phyloP scores from a whole-genome alignment of 2,113 vertebrate genomes.

The Scartelaos histophorus region DNA sequence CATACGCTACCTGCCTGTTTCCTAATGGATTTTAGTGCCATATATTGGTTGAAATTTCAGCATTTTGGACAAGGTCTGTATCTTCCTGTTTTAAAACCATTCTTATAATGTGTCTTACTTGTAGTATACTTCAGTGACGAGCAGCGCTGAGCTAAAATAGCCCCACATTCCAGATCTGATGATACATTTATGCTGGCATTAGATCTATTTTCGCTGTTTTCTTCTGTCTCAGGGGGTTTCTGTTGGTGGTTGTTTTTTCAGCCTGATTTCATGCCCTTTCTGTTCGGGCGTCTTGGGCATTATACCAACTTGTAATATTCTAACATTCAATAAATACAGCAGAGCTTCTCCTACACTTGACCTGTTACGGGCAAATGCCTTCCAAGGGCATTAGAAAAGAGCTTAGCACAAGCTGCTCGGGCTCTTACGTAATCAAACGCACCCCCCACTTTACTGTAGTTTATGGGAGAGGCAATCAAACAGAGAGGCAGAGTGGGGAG shows the following conservation, averaged over 20 bases:
- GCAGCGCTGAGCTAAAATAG: constrained; percentile 6
- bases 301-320: constrained; percentile 57
- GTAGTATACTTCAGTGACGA: not conserved
- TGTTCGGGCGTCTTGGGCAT: constrained; percentile 50
- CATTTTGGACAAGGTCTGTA: not conserved
- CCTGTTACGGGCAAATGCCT: constrained; percentile 52
- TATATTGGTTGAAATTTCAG: not conserved
- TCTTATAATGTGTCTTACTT: not conserved
- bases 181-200: constrained; percentile 36
- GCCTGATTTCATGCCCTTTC: constrained; percentile 59
- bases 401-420: constrained; percentile 61
- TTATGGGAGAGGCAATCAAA: constrained; percentile 35
- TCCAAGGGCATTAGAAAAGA: constrained; percentile 66
- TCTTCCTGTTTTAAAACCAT: not conserved
- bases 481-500: constrained; percentile 23
- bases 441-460: constrained; percentile 27
- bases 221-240: constrained; percentile 31
- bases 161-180: constrained; percentile 30
- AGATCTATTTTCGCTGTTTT: constrained; percentile 47
- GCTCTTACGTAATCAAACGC: constrained; percentile 54
- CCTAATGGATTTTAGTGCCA: not conserved
- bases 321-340: constrained; percentile 52
- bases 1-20: no score
- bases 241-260: constrained; percentile 22
- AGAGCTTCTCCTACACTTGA: constrained; percentile 54